Conservation (phyloP, 2,888 invertebrate genomes). For the Campaea margaritaria region DNA sequence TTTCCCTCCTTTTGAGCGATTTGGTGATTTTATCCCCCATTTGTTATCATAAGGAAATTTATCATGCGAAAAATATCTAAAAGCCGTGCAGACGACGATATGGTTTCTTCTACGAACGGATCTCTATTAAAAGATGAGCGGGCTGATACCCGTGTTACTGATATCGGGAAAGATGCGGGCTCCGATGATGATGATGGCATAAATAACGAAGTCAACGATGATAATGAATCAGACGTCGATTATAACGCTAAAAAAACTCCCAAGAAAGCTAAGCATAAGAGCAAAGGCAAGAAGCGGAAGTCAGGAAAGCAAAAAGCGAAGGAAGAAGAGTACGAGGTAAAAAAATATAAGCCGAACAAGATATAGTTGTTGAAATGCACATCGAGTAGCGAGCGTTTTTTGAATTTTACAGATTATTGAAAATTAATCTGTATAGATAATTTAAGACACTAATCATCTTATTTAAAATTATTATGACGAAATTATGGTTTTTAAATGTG, state of each 20-base stretch:
- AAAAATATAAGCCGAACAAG: background rate
- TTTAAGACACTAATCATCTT: no score
- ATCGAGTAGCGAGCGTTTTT: slow-evolving; percentile 10
- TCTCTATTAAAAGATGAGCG: slow-evolving; percentile 63
- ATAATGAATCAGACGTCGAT: slow-evolving; percentile 47
- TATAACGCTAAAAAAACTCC: slow-evolving; percentile 50
- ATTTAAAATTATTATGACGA: no score
- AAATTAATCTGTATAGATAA: background rate
- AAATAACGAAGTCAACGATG: slow-evolving; percentile 45
- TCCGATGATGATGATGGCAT: slow-evolving; percentile 49
- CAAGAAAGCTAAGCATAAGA: slow-evolving; percentile 45
- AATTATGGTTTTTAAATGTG: no score
- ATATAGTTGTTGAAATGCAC: background rate
- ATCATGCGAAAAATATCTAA: slow-evolving; percentile 79
- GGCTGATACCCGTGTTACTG: slow-evolving; percentile 38
- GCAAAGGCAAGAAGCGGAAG: slow-evolving; percentile 67
- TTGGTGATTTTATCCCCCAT: slow-evolving; percentile 35
- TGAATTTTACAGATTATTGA: background rate
- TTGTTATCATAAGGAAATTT: slow-evolving; percentile 44
- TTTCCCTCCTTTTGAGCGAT: slow-evolving; percentile 48
- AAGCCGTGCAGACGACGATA: slow-evolving; percentile 76
- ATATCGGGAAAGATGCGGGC: slow-evolving; percentile 48
- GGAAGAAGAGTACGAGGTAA: slow-evolving; percentile 84
- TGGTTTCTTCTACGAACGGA: slow-evolving; percentile 78
- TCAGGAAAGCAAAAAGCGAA: slow-evolving; percentile 59